Evolutionary conservation across 1,140 invertebrate species (phyloP).

Genomic region (Drosophila eugracilis): DNA sequence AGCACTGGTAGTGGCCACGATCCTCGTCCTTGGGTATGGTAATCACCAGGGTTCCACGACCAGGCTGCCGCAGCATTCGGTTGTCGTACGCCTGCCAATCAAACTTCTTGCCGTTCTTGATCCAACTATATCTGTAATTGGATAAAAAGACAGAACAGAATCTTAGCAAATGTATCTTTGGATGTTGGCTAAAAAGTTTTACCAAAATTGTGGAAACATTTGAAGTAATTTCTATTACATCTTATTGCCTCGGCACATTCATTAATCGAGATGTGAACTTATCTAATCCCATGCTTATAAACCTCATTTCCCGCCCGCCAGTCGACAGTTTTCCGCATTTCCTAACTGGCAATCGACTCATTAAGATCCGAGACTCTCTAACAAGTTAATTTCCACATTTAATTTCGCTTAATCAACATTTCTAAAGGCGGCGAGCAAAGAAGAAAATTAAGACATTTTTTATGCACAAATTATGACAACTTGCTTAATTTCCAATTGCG

Average conservation of each 20-base stretch:
- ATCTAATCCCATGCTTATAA: slow-evolving; percentile 11
- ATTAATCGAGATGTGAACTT: background rate
- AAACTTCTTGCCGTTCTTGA: slow-evolving; percentile 97
- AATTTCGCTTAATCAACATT: slow-evolving; percentile 65
- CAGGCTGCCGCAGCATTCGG: slow-evolving; percentile 96
- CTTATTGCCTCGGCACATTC: background rate
- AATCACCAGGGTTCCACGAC: slow-evolving; percentile 95
- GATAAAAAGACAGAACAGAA: background rate
- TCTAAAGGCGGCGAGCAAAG: slow-evolving; percentile 27
- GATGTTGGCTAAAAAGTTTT: too few species aligned
- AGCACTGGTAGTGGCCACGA: slow-evolving; percentile 98
- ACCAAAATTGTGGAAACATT: background rate
- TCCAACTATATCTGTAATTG: slow-evolving; percentile 95
- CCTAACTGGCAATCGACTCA: slow-evolving; percentile 22
- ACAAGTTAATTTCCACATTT: slow-evolving; percentile 70
- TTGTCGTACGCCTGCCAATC: slow-evolving; percentile 96
- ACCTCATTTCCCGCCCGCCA: slow-evolving; percentile 1
- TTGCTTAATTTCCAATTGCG: slow-evolving; percentile 63
- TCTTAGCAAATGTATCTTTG: background rate
- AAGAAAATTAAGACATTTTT: slow-evolving; percentile 29
- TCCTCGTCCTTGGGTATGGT: slow-evolving; percentile 95
- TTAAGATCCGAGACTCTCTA: slow-evolving; percentile 26
- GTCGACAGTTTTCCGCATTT: slow-evolving; percentile 24
- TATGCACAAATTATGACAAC: slow-evolving; percentile 68
- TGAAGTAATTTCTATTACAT: background rate